phyloP scores from a whole-genome alignment of 2,797 vertebrate species.

The Cryptoprocta ferox region DNA sequence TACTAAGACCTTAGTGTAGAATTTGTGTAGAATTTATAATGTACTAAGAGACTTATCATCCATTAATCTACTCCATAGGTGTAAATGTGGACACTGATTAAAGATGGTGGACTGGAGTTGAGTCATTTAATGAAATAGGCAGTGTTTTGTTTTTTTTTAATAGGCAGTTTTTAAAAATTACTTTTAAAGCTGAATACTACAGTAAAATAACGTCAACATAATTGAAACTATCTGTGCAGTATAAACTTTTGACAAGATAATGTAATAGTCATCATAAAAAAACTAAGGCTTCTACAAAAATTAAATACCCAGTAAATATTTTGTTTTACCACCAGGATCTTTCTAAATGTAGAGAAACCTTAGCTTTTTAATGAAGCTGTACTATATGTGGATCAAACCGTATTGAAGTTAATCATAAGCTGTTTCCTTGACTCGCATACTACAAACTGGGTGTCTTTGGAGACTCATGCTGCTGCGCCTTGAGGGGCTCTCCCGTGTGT shows the following conservation, averaged over 20 bases:
- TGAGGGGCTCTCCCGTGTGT: neutral
- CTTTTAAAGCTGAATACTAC: constrained; percentile 10
- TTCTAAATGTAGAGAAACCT: neutral
- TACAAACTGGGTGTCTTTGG: neutral
- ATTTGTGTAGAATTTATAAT: neutral
- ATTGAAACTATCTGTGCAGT: neutral
- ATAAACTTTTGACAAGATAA: neutral
- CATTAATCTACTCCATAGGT: neutral
- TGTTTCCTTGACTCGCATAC: neutral
- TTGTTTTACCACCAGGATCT: neutral
- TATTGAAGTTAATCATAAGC: neutral
- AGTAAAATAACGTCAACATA: neutral
- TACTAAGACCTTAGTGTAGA: neutral
- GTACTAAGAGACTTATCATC: neutral
- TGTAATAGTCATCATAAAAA: neutral
- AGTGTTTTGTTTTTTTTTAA: neutral
- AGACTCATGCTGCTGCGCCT: neutral
- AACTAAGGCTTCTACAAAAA: constrained; percentile 9
- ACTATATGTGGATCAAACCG: neutral
- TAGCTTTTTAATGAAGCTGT: neutral
- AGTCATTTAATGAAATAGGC: neutral
- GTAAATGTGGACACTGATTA: neutral
- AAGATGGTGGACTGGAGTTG: neutral
- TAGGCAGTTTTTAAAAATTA: neutral
- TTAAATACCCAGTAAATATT: neutral